Percentiles rank a stretch among this genome's conserved stretches.
Evolutionary conservation across 2,113 vertebrate genomes (phyloP).

Genomic region (Nycticryphes semicollaris): DNA sequence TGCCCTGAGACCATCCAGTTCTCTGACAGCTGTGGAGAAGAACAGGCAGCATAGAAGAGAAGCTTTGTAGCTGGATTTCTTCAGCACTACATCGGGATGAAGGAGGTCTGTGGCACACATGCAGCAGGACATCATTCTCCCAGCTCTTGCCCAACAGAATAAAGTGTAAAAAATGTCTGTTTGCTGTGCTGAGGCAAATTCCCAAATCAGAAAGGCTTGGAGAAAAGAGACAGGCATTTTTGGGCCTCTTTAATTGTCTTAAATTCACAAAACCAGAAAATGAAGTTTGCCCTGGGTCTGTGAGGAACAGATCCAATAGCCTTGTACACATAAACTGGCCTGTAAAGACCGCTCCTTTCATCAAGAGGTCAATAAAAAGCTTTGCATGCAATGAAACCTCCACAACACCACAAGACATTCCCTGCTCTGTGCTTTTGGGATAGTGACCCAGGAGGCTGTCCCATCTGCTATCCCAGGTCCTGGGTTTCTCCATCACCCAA

Average conservation of each 20-base stretch:
- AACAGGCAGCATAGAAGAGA: background rate
- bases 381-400: background rate
- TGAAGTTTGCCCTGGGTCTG: background rate
- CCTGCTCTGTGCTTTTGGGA: background rate
- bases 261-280: background rate
- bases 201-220: background rate
- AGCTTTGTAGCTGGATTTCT: background rate
- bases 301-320: fast-evolving
- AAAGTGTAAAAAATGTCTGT: background rate
- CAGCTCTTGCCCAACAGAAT: background rate
- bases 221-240: background rate
- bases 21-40: background rate
- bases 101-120: background rate
- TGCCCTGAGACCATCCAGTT: background rate
- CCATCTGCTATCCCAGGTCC: background rate
- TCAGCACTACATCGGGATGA: fast-evolving
- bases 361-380: background rate
- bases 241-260: background rate
- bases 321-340: fast-evolving
- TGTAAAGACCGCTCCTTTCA: background rate
- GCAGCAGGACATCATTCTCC: background rate
- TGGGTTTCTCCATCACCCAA: fast-evolving
- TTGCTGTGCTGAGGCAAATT: background rate
- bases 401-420: fast-evolving
- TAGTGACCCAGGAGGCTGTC: background rate